These are phyloP conservation scores for Drosophila ohnishii DNA, from an alignment of 1,140 invertebrate genomes.

Conservation along the genomic window DNA sequence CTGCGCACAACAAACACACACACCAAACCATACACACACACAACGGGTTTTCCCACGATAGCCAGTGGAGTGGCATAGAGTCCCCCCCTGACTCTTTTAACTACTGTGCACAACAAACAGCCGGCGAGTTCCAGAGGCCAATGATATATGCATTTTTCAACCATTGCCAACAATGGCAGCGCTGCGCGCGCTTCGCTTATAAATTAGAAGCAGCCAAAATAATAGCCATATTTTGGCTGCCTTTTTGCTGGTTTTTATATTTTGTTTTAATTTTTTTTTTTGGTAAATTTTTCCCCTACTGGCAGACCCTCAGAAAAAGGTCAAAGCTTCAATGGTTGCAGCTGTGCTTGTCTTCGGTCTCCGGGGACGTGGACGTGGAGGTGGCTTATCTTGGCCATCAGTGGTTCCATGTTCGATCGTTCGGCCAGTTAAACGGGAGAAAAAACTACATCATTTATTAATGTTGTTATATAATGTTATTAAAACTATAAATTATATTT, in stretches of 20 bases:
- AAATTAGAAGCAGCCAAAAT: conserved; percentile 78
- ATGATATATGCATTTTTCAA: conserved; percentile 80
- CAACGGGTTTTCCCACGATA: conserved; percentile 75
- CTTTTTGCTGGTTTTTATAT: conserved; percentile 26
- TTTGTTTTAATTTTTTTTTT: conserved; percentile 18
- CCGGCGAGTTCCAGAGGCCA: conserved; percentile 73
- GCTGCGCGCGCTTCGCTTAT: conserved; percentile 64
- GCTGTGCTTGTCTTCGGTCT: conserved; percentile 49
- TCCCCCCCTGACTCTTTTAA: conserved; percentile 37
- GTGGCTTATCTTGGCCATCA: conserved; percentile 70
- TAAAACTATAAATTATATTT: neutral
- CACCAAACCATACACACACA: conserved; percentile 18
- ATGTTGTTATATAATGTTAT: neutral
- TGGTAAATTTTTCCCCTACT: conserved; percentile 32
- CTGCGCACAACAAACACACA: conserved; percentile 19
- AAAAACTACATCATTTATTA: conserved; percentile 4
- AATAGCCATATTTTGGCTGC: conserved; percentile 73
- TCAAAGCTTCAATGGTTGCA: conserved; percentile 72
- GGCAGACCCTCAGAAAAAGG: conserved; percentile 76
- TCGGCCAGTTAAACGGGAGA: conserved; percentile 12
- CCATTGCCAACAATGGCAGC: conserved; percentile 36
- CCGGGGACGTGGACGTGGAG: conserved; percentile 24
- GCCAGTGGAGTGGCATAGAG: conserved; percentile 26
- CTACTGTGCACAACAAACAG: conserved; percentile 77
- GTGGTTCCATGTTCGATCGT: conserved; percentile 52